Evolutionary conservation across 2,797 vertebrate genomes (phyloP).

Genomic region (Muscicapa comitata): DNA sequence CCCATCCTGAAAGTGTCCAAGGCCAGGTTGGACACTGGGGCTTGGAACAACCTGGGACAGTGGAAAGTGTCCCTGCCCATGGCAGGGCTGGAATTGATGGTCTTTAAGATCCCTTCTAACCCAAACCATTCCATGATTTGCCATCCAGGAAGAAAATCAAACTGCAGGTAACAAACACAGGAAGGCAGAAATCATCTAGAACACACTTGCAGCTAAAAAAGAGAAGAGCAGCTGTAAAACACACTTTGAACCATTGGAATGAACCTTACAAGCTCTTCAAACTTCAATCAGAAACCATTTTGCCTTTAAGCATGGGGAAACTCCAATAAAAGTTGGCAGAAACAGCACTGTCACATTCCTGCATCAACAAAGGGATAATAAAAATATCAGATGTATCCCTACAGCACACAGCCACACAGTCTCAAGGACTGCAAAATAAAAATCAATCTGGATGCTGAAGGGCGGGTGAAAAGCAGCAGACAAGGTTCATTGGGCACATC

Average conservation of each 20-base stretch:
- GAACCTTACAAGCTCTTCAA: background rate
- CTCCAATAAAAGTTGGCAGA: background rate
- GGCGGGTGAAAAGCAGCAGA: background rate
- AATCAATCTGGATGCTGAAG: background rate
- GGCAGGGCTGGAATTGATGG: background rate
- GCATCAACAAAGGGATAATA: background rate
- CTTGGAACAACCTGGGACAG: background rate
- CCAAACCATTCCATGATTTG: background rate
- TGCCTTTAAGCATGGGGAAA: background rate
- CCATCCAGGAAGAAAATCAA: background rate
- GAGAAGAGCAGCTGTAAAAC: background rate
- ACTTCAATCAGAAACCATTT: background rate
- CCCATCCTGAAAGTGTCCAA: background rate
- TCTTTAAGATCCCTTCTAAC: background rate
- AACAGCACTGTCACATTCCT: background rate
- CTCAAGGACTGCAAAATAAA: background rate
- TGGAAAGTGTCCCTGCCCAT: background rate
- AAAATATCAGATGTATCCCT: background rate
- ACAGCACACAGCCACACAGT: background rate
- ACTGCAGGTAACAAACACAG: background rate
- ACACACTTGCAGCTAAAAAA: background rate
- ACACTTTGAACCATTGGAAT: background rate
- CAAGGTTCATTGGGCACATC: slow-evolving; percentile 1
- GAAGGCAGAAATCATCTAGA: background rate
- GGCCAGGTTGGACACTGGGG: fast-evolving